Evolutionary conservation across 2,113 vertebrate genomes (phyloP), one percentile per base, ranked within the genome.

Genomic region (Parus major): DNA sequence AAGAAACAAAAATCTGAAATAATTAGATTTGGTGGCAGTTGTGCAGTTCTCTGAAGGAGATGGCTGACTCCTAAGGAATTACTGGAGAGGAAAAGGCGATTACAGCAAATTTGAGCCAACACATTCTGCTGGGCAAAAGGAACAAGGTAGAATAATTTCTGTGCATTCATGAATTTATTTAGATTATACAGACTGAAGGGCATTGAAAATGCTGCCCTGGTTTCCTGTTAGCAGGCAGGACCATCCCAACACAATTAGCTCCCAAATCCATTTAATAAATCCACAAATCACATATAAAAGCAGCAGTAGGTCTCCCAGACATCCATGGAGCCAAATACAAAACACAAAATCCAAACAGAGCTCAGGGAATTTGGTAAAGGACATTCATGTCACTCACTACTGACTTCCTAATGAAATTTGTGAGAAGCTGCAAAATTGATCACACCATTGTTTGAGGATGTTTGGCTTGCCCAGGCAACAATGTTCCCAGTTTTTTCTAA

Each of bases 221-320:
- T 90, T 95, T 97, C 78, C 68, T 94, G 77, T 57, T 94, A 83
- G 92, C 91, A 95, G 64, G 69, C 86, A 91, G 68, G 88, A 86
- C 76, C 64, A 86, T 94, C 82, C 46, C 87, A 96, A 95, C 56
- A 91, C 69, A 96, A 96, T 97, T 96, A 96, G 88, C 71, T 93
- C 70, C 52, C 29, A 95, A 95, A 94, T 93, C 79, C 87, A 55
- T 90, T 97, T 96, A 95, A 95, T 92, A 95, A 92, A 87, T 77
- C 15, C 70, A 76, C 91, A 81, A 92, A 89, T 88, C 63, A 66
- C 1, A 0, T 61, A 68, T 18, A 78, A 89, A 81, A 65, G 46
- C 46, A 78, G 50, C 76, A 91, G 31, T 46, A 69, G 59, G 60
- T 71, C 85, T 94, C 79, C 44, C 63, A 86, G 84, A 69, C 56